These are phyloP conservation scores for Eidolon dupreanum DNA, from an alignment of 2,797 vertebrate species.

Conservation along the genomic window DNA sequence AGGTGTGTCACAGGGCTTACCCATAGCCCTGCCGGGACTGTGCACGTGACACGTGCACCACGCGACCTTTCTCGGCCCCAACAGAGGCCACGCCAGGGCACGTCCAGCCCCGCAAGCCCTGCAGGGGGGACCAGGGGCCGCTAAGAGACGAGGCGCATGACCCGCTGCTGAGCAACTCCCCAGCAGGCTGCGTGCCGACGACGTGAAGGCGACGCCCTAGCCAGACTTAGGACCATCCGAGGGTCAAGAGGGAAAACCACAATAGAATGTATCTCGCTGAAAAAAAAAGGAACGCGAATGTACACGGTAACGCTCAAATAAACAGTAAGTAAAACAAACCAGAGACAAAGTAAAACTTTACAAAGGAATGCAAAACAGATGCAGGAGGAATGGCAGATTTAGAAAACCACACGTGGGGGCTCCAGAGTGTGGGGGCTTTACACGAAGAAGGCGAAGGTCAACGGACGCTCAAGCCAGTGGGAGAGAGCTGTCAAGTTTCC, in stretches of 20 bases:
- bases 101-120: no score
- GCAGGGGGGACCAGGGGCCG: neutral
- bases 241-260: neutral
- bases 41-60: no score
- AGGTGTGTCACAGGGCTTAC: neutral
- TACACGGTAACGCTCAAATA: neutral
- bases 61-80: neutral
- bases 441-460: neutral
- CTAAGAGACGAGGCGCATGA: neutral
- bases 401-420: neutral
- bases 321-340: neutral
- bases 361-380: neutral
- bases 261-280: neutral
- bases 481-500: no score
- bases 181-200: neutral
- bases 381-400: neutral
- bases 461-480: no score
- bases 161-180: neutral
- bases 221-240: neutral
- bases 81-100: neutral
- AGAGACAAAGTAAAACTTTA: neutral
- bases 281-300: neutral
- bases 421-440: neutral
- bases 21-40: no score
- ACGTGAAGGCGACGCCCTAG: neutral